A percentile compares a stretch with the other conserved stretches of the same genome.
Evolutionary conservation across 2,888 invertebrate genomes (phyloP).

Genomic region (Coenonympha glycerion): DNA sequence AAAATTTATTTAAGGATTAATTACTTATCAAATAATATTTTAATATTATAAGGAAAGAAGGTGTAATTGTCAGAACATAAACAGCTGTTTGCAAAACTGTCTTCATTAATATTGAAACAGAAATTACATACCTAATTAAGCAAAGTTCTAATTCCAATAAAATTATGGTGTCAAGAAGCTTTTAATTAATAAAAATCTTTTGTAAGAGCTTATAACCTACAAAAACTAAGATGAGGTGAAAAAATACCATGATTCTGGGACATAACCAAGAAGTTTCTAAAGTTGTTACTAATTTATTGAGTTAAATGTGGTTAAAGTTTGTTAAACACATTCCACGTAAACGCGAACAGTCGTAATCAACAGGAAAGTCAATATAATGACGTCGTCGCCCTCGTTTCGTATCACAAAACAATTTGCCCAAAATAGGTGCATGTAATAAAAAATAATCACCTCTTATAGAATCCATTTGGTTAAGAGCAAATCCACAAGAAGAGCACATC

Average conservation of each 20-base stretch:
- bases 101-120: background rate
- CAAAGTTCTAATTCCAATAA: too few species aligned
- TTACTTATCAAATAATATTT: too few species aligned
- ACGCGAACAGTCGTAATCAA: conserved; percentile 9
- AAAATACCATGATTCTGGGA: background rate
- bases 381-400: conserved; percentile 45
- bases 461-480: conserved; percentile 54
- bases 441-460: conserved; percentile 54
- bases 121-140: too few species aligned
- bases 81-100: conserved; percentile 19
- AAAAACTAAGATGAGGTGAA: background rate
- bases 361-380: conserved; percentile 34
- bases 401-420: conserved; percentile 35
- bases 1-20: too few species aligned
- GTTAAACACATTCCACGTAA: background rate
- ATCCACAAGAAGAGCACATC: conserved; percentile 41
- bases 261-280: background rate
- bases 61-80: background rate
- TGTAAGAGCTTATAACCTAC: too few species aligned
- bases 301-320: background rate
- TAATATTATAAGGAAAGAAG: too few species aligned
- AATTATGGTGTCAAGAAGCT: too few species aligned
- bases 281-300: background rate
- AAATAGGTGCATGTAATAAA: conserved; percentile 39
- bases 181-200: too few species aligned